Evolutionary conservation across 1,140 invertebrate genomes (phyloP).

Genomic region (Arctopsyche grandis): DNA sequence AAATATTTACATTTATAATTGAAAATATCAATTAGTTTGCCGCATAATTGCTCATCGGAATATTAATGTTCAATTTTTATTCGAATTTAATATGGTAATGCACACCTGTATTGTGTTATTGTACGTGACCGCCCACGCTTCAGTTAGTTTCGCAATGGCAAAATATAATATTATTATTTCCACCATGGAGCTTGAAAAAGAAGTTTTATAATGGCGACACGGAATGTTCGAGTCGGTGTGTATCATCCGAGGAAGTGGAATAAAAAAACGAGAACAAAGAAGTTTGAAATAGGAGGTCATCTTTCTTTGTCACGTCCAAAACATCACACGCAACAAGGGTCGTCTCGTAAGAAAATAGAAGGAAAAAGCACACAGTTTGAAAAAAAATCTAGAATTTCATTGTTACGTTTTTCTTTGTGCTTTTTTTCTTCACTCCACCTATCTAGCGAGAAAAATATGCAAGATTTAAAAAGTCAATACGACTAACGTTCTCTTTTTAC

Average conservation of each 20-base stretch:
- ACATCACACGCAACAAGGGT: constrained; percentile 50
- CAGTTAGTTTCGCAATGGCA: constrained; percentile 4
- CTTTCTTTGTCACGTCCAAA: constrained; percentile 51
- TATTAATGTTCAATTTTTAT: neutral
- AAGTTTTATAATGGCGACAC: constrained; percentile 39
- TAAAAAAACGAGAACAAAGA: constrained; percentile 42
- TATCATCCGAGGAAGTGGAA: constrained; percentile 28
- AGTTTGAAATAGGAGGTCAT: constrained; percentile 47
- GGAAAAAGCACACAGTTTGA: constrained; percentile 11
- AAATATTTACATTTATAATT: constrained; percentile 14
- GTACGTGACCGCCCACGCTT: neutral
- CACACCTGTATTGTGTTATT: constrained; percentile 17
- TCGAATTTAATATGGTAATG: constrained; percentile 15
- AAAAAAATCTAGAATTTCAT: constrained; percentile 25
- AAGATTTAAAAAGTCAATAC: neutral
- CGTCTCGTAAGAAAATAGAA: constrained; percentile 29
- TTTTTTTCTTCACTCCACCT: neutral
- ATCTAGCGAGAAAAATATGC: constrained; percentile 21
- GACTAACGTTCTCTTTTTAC: neutral
- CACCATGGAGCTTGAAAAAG: constrained; percentile 7
- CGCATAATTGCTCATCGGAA: neutral
- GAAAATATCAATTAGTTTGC: too few species aligned
- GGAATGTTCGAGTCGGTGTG: constrained; percentile 39
- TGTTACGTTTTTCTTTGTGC: neutral
- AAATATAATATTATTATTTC: constrained; percentile 13